Evolutionary conservation across 1,140 invertebrate genomes (phyloP).

Genomic region (Drosophila sechellia): DNA sequence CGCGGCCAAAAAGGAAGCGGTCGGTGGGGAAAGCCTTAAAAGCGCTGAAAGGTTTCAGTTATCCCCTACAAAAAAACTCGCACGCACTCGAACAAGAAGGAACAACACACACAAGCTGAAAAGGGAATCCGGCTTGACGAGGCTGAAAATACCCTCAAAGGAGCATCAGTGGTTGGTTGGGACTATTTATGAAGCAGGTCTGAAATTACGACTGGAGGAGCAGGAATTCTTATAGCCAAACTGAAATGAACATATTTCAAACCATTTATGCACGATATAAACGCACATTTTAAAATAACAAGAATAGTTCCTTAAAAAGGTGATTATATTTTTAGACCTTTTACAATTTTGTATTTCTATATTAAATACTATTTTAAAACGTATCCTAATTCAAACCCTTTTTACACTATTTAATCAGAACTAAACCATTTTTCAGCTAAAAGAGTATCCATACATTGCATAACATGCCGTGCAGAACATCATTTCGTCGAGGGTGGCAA

Average conservation of each 20-base stretch:
- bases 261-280: too few relatives aligned
- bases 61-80: constrained; percentile 35
- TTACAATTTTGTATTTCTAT: too few relatives aligned
- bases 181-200: constrained; percentile 17
- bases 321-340: too few relatives aligned
- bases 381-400: too few relatives aligned
- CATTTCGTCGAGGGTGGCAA: constrained; percentile 7
- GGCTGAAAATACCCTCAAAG: constrained; percentile 42
- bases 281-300: too few relatives aligned
- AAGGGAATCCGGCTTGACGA: constrained; percentile 37
- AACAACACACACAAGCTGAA: constrained; percentile 14
- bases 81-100: constrained; percentile 25
- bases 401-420: not conserved
- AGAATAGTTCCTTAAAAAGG: too few relatives aligned
- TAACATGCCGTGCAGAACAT: constrained; percentile 1
- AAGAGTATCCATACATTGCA: constrained; percentile 32
- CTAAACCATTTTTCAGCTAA: constrained; percentile 11
- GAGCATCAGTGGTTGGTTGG: constrained; percentile 17
- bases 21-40: constrained; percentile 52
- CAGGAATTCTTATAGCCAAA: not conserved
- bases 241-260: too few relatives aligned
- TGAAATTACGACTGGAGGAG: too few relatives aligned
- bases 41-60: constrained; percentile 70
- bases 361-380: too few relatives aligned
- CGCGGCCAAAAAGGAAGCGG: constrained; percentile 33